Percentiles rank a stretch among this genome's conserved stretches.
Conservation (phyloP, 2,113 vertebrate species). For the Orycteropus afer region DNA sequence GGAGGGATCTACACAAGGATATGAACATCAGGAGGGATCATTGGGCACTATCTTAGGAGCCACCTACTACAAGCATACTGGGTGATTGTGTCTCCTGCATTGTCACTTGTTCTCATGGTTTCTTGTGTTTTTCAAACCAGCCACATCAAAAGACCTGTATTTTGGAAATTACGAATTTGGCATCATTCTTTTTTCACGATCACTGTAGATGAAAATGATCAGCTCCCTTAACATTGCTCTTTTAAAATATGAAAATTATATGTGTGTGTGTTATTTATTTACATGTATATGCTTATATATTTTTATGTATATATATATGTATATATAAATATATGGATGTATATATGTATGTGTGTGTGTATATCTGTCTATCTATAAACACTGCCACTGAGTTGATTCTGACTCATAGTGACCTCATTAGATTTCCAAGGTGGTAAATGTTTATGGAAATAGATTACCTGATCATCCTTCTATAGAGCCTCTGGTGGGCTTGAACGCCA, state of each 20-base stretch:
- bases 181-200: neutral
- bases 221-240: neutral
- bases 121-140: neutral
- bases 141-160: neutral
- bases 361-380: too few relatives aligned
- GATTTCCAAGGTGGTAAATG: too few relatives aligned
- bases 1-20: neutral
- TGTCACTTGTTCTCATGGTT: neutral
- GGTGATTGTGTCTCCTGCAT: neutral
- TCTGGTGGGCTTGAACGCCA: too few relatives aligned
- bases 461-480: too few relatives aligned
- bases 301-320: neutral
- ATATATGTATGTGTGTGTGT: neutral
- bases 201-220: neutral
- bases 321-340: too few relatives aligned
- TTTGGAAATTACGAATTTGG: neutral
- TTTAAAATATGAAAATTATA: slow-evolving; percentile 27
- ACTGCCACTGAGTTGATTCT: too few relatives aligned
- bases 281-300: neutral
- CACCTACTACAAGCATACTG: neutral
- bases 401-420: too few relatives aligned
- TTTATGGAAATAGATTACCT: too few relatives aligned
- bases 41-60: neutral
- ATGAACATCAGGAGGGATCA: neutral
- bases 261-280: neutral